Evolutionary conservation across 1,140 invertebrate species (phyloP).

Genomic region (Eciton burchellii): DNA sequence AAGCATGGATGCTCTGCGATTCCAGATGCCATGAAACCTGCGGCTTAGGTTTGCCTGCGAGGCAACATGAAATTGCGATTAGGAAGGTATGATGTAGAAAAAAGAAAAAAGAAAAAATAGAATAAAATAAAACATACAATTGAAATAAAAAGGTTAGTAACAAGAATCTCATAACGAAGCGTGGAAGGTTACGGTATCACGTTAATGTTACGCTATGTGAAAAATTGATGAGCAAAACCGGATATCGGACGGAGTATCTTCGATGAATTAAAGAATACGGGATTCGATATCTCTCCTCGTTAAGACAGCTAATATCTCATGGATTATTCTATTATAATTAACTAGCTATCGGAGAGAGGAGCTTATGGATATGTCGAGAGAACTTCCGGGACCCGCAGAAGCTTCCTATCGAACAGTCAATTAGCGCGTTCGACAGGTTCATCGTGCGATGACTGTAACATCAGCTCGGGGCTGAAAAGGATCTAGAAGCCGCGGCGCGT

Average conservation of each 20-base stretch:
- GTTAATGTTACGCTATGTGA: neutral
- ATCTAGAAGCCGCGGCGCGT: neutral
- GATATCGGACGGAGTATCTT: neutral
- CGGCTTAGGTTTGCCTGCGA: conserved; percentile 87
- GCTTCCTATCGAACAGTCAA: neutral
- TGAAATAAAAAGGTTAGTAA: no score
- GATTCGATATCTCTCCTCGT: no score
- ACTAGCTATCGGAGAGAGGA: neutral
- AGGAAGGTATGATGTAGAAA: neutral
- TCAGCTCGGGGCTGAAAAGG: neutral
- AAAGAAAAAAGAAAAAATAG: no score
- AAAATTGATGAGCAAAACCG: neutral
- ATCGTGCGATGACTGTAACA: conserved; percentile 3
- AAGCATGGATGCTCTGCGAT: conserved; percentile 85
- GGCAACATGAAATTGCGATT: conserved; percentile 6
- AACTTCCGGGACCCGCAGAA: neutral
- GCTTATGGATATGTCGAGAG: neutral
- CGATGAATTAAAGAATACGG: no score
- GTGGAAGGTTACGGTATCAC: neutral
- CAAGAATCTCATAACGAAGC: no score
- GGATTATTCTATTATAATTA: neutral
- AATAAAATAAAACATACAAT: no score
- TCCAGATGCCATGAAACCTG: conserved; percentile 87
- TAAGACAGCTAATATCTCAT: no score
- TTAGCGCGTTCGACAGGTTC: conserved; percentile 6